Conservation (phyloP, 2,888 invertebrate genomes). For the Brachyptera putata region DNA sequence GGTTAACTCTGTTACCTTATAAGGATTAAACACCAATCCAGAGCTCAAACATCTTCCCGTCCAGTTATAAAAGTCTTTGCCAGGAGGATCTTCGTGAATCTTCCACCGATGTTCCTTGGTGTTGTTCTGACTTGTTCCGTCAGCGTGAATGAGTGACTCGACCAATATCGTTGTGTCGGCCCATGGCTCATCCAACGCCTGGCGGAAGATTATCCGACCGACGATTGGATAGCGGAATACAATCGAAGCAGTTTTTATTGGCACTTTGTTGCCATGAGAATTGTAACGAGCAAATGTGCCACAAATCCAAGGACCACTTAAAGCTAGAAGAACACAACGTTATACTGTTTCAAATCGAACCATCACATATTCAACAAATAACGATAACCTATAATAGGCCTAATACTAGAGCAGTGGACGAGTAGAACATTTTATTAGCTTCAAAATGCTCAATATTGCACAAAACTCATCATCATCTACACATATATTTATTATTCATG, state of each 20-base stretch:
- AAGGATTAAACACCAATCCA: conserved; percentile 73
- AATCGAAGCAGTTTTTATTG: conserved; percentile 73
- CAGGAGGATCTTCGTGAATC: conserved; percentile 72
- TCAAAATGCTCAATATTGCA: too few relatives aligned
- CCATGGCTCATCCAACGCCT: conserved; percentile 73
- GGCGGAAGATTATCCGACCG: conserved; percentile 76
- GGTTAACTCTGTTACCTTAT: conserved; percentile 57
- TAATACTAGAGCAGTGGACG: too few relatives aligned
- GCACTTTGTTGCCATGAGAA: conserved; percentile 56
- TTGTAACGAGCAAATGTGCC: conserved; percentile 61
- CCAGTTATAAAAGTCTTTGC: conserved; percentile 89
- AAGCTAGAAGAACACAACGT: too few relatives aligned
- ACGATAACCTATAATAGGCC: too few relatives aligned
- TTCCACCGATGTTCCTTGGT: conserved; percentile 64
- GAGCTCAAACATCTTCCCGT: conserved; percentile 76
- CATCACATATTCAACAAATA: too few relatives aligned
- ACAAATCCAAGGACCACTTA: conserved; percentile 55
- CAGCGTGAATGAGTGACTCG: conserved; percentile 81
- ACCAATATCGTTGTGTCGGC: conserved; percentile 80
- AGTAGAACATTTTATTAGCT: too few relatives aligned
- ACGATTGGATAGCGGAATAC: conserved; percentile 84
- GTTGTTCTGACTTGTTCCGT: conserved; percentile 68
- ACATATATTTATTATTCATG: too few relatives aligned
- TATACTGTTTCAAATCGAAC: too few relatives aligned
- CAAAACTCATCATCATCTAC: too few relatives aligned